Evolutionary conservation across 64 coral and sea anemone genomes (phyloP).

Genomic region (Catalaphyllia jardinei): DNA sequence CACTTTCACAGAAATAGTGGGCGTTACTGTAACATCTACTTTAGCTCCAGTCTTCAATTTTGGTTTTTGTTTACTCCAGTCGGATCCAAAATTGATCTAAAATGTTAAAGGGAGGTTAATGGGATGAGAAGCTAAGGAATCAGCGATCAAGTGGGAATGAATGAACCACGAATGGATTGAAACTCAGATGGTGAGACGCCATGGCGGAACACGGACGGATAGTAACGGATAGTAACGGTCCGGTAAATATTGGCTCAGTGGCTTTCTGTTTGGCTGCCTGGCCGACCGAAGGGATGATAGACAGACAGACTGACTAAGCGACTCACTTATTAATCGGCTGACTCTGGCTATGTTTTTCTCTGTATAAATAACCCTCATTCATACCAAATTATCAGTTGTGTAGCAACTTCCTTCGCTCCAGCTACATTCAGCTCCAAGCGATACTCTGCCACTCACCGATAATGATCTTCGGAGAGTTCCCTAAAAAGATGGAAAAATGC

Average conservation of each 20-base stretch:
- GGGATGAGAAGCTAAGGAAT: neutral
- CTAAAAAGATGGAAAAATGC: neutral
- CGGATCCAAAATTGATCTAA: neutral
- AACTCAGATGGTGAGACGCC: too few relatives aligned
- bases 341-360: too few relatives aligned
- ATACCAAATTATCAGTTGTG: neutral
- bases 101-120: neutral
- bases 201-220: too few relatives aligned
- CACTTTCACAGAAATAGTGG: constrained; percentile 6
- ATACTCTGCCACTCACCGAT: neutral
- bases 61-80: constrained; percentile 17
- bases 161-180: too few relatives aligned
- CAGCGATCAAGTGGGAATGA: neutral
- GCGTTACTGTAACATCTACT: constrained; percentile 8
- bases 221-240: too few relatives aligned
- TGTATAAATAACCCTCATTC: too few relatives aligned
- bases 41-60: neutral
- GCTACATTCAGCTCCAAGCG: constrained; percentile 10
- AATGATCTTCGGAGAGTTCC: neutral
- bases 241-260: too few relatives aligned
- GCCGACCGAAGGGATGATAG: too few relatives aligned
- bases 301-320: too few relatives aligned
- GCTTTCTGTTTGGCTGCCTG: too few relatives aligned
- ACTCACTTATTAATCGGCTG: too few relatives aligned
- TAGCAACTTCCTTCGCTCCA: constrained; percentile 18